These are phyloP conservation scores for Tholera decimalis DNA, from an alignment of 2,888 invertebrate genomes.

Conservation along the genomic window DNA sequence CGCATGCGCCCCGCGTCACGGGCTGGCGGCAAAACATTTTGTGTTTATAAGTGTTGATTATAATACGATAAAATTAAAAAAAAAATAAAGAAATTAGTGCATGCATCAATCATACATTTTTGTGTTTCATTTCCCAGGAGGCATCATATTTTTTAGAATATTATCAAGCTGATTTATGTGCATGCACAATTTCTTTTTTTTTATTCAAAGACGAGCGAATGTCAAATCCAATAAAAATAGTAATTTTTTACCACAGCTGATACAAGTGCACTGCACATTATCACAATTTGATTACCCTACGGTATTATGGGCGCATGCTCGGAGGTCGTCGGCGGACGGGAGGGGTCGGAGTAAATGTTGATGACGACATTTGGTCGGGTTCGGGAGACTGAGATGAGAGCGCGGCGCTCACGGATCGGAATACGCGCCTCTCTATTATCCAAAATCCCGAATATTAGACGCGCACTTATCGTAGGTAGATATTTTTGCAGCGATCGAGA, in stretches of 20 bases:
- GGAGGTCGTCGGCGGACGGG: constrained; percentile 66
- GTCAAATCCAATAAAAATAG: constrained; percentile 18
- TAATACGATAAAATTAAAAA: neutral
- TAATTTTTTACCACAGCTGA: constrained; percentile 31
- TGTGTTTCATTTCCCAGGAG: neutral
- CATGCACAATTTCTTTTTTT: neutral
- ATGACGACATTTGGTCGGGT: constrained; percentile 86
- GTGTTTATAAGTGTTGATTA: constrained; percentile 27
- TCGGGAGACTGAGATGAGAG: constrained; percentile 76
- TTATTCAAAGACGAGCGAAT: constrained; percentile 5
- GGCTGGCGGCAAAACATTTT: constrained; percentile 86
- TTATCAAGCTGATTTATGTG: neutral
- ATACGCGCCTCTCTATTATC: constrained; percentile 60
- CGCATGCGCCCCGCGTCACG: constrained; percentile 82
- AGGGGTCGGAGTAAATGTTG: constrained; percentile 76
- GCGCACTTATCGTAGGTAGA: constrained; percentile 34
- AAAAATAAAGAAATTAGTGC: neutral
- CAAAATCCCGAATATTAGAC: constrained; percentile 49
- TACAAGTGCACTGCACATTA: constrained; percentile 70
- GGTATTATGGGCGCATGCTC: constrained; percentile 81
- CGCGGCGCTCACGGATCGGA: constrained; percentile 69
- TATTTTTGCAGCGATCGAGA: constrained; percentile 19
- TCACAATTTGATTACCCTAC: constrained; percentile 80
- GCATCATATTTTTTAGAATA: neutral
- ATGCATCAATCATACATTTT: neutral